Evolutionary conservation across 2,113 vertebrate species (phyloP), one percentile per base, ranked within the genome.

Genomic region (Arvicanthis niloticus): DNA sequence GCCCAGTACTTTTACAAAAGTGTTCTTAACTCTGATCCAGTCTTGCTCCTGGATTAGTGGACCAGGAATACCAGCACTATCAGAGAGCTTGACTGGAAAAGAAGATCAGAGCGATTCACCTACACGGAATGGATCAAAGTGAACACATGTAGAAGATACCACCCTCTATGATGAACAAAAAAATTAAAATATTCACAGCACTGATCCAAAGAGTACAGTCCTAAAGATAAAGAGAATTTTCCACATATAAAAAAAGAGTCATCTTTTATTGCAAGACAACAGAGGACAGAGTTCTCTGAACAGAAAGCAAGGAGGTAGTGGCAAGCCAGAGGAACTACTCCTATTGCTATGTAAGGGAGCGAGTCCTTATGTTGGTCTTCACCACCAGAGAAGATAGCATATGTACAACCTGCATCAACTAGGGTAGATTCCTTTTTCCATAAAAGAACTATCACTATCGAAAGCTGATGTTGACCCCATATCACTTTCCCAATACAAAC

Each of bases 401-500:
- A 56, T n/a, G 82, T 58, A 17, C 7, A 93, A 70, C 40, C 62
- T 60, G 21, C 26, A n/a, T 56, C 75, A 78, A 51, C 51, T 65
- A 45, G 62, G 73, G 75, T 31, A 78, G 76, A 37, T 31, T 91
- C 21, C 19, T 91, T 51, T 56, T 37, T 40, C 37, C 68, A 19
- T 10, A 56, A 56, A 29, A 70, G 13, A 58, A 56, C 34, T 75
- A 89, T 94, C 87, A 94, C 58, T 91, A 53, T 48, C 48, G 73
- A 93, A 94, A 96, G 88, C 45, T 89, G 82, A 62, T 94, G 73
- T 40, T n/a, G 86, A 87, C 13, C 8, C 62, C n/a, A 3, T 76
- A 81, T 94, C 67, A 62, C 51, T 95, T 73, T 85, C 40, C n/a
- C 62, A 62, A 73, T 68, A 77, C 65, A 96, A 95, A 96, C 94